Percentiles rank a stretch among this genome's conserved stretches.
These are phyloP conservation scores for Phyllostomus discolor DNA, from an alignment of 2,113 vertebrate species.

Conservation along the genomic window DNA sequence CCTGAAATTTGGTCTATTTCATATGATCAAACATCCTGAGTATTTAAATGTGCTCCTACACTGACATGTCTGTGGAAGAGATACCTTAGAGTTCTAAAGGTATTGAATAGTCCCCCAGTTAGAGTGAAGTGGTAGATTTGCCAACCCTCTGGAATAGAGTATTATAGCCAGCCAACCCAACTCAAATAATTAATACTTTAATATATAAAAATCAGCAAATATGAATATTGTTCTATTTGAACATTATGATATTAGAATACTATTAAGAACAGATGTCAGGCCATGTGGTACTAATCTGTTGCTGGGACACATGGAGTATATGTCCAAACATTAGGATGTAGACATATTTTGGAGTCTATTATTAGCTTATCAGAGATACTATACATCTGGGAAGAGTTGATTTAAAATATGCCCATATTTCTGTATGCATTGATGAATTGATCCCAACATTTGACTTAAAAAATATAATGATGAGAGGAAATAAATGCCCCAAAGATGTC, in stretches of 20 bases:
- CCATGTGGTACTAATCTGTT: background rate
- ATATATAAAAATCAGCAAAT: background rate
- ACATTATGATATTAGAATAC: background rate
- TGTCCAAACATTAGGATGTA: background rate
- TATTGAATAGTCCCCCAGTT: background rate
- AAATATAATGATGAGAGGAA: background rate
- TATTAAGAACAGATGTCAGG: background rate
- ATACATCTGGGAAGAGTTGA: background rate
- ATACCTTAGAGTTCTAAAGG: background rate
- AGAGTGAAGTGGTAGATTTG: background rate
- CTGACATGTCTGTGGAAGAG: background rate
- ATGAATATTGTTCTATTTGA: background rate
- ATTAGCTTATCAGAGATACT: background rate
- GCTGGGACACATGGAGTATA: background rate
- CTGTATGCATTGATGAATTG: background rate
- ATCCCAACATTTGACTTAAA: background rate
- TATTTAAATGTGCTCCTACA: background rate
- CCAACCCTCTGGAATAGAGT: background rate
- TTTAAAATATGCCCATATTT: background rate
- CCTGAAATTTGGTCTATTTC: background rate
- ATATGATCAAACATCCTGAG: background rate
- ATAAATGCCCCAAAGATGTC: background rate
- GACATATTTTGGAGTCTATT: background rate
- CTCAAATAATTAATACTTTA: background rate
- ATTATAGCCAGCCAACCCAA: background rate